A percentile compares a stretch with the other conserved stretches of the same genome.
Evolutionary conservation across 1,140 invertebrate genomes (phyloP).

Genomic region (Lepidurus couesii): DNA sequence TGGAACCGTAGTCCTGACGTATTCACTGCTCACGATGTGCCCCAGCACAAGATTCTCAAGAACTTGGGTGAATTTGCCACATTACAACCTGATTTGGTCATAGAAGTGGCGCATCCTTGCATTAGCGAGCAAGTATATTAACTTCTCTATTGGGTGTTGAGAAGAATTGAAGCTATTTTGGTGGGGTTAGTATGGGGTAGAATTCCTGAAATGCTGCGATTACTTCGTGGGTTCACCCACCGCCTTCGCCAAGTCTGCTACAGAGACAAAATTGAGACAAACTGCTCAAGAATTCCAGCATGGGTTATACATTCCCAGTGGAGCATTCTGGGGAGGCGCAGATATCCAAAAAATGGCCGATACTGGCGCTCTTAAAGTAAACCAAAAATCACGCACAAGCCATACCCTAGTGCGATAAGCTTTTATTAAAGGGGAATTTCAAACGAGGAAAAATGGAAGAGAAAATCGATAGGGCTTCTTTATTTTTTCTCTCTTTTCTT

Average conservation of each 20-base stretch:
- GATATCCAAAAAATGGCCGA: conserved; percentile 59
- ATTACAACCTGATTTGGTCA: conserved; percentile 51
- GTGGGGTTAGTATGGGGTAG: conserved; percentile 44
- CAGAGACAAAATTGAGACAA: not conserved
- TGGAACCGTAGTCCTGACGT: conserved; percentile 50
- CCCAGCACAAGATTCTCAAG: conserved; percentile 43
- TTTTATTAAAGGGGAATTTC: not conserved
- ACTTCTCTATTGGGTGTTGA: not conserved
- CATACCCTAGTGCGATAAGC: no score
- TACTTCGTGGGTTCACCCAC: conserved; percentile 38
- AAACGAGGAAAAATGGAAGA: not conserved
- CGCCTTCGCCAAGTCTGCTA: not conserved
- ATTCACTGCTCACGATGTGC: conserved; percentile 40
- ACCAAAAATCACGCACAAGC: not conserved
- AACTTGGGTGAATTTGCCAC: conserved; percentile 44
- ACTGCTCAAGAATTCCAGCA: conserved; percentile 38
- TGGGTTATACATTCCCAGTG: conserved; percentile 53
- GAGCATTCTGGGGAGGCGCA: conserved; percentile 58
- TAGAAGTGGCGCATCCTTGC: conserved; percentile 57
- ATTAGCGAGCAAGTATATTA: conserved; percentile 36
- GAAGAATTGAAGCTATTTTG: not conserved
- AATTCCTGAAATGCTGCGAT: conserved; percentile 48
- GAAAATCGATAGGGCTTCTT: not conserved
- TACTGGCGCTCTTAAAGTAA: conserved; percentile 50
- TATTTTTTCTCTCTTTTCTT: not conserved